Conservation (phyloP, 2,113 vertebrate species). For the Gymnocephalus cernua region DNA sequence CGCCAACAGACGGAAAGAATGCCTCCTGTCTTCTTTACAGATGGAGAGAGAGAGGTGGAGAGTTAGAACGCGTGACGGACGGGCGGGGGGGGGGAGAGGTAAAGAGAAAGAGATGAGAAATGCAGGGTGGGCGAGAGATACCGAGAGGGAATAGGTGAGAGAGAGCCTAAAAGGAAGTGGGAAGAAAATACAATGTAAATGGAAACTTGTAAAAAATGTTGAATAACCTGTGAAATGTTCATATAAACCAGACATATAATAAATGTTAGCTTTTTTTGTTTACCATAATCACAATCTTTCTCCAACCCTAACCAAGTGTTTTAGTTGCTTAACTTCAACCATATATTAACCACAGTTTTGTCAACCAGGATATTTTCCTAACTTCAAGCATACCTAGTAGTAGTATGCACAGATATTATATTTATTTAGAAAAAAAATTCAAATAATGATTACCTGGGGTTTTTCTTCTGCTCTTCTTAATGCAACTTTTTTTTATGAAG, state of each 20-base stretch:
- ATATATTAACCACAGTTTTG: background rate
- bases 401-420: background rate
- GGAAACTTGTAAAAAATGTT: conserved; percentile 42
- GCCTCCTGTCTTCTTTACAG: conserved; percentile 50
- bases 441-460: too few species aligned
- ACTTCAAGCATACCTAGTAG: too few species aligned
- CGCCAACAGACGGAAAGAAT: conserved; percentile 70
- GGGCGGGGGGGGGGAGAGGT: background rate
- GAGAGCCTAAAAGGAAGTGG: conserved; percentile 1
- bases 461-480: background rate
- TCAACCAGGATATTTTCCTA: background rate
- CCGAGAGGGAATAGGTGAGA: conserved; percentile 19
- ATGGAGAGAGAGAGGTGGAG: conserved; percentile 30
- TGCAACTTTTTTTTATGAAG: background rate
- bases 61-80: conserved; percentile 45
- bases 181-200: conserved; percentile 10
- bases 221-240: conserved; percentile 38
- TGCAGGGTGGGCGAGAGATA: conserved; percentile 24
- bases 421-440: too few species aligned
- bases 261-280: background rate
- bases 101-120: conserved; percentile 37
- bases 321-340: background rate
- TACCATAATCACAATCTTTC: background rate
- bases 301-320: background rate
- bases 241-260: conserved; percentile 4